Evolutionary conservation across 1,140 invertebrate species (phyloP).

Genomic region (Trichonephila clavipes): DNA sequence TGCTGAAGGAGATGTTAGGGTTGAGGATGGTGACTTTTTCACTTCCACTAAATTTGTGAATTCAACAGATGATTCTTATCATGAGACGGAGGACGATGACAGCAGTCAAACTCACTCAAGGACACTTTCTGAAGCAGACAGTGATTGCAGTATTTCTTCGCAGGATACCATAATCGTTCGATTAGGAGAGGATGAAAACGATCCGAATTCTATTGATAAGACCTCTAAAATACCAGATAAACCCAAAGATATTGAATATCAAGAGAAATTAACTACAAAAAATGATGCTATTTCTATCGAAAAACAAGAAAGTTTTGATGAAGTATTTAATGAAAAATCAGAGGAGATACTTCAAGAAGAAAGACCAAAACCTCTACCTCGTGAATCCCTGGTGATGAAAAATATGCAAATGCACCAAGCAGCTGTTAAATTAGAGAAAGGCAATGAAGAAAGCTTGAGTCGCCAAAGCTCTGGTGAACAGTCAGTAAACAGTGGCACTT

Average conservation of each 20-base stretch:
- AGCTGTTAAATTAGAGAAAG: conserved; percentile 36
- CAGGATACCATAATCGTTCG: conserved; percentile 72
- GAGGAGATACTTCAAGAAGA: neutral
- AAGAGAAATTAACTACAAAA: neutral
- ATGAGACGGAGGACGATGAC: conserved; percentile 34
- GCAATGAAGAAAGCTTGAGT: conserved; percentile 53
- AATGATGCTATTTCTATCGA: neutral
- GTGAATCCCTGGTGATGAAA: conserved; percentile 44
- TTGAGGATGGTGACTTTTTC: conserved; percentile 55
- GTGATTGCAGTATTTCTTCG: conserved; percentile 72
- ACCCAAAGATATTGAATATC: neutral
- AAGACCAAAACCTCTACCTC: conserved; percentile 10
- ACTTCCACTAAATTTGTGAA: conserved; percentile 27
- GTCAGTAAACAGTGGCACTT: conserved; percentile 49
- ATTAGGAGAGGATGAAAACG: conserved; percentile 61
- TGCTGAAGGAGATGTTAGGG: conserved; percentile 33
- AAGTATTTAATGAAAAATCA: conserved; percentile 51
- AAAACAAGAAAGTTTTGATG: conserved; percentile 50
- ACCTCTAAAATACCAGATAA: neutral
- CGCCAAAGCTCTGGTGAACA: conserved; percentile 67
- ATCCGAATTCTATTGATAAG: neutral
- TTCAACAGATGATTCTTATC: neutral
- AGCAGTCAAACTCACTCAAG: conserved; percentile 50
- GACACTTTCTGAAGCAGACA: conserved; percentile 68
- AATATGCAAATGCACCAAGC: conserved; percentile 29